Base-by-base conservation (phyloP, 1,140 invertebrate genomes). In the Sesamia nonagrioides region DNA sequence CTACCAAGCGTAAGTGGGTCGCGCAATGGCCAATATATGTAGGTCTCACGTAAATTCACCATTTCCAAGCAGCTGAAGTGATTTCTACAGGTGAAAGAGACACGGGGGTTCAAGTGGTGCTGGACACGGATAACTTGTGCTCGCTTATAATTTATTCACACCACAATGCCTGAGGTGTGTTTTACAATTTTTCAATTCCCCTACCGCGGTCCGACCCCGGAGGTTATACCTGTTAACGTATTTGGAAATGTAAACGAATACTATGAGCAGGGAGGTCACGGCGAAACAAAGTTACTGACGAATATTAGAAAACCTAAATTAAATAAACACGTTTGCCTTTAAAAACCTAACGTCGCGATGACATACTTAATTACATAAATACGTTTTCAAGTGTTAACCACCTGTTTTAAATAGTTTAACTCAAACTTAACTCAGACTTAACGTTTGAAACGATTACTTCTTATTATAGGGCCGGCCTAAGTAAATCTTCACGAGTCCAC, bases 61-160 rank as follows among this genome's bases (percentile, higher is more conserved):
- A 83, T 85, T 86, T 88, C 80, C 86, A 84, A 81, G 54, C 40
- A 11, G n/a, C 42, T 71, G 21, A 73, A 58, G 72, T 61, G 78
- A 83, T 81, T 79, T 81, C 60, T 66, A 78, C 21, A 54, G 33
- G 72, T 71, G 79, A 75, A 71, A 33, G 83, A 72, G 79, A 81
- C 63, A 78, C 63, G 78, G 77, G 45, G 80, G 87, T 13, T 84
- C 90, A 79, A 37, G 54, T 63, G 74, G 80, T 21, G 54, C 9
- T 88, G 87, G 88, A 21, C 75, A 71, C 58, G 74, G 76, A 82
- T 84, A 88, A 91, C 83, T 89, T 88, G 85, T 86, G 86, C 80
- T 78, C 85, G 84, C 86, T 90, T 88, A 91, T 92, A 88, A 91
- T 88, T 92, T 91, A 92, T 91, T 92, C 86, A 91, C 84, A 89